Evolutionary conservation across 1,140 invertebrate genomes (phyloP).

Genomic region (Heliothis subflexa): DNA sequence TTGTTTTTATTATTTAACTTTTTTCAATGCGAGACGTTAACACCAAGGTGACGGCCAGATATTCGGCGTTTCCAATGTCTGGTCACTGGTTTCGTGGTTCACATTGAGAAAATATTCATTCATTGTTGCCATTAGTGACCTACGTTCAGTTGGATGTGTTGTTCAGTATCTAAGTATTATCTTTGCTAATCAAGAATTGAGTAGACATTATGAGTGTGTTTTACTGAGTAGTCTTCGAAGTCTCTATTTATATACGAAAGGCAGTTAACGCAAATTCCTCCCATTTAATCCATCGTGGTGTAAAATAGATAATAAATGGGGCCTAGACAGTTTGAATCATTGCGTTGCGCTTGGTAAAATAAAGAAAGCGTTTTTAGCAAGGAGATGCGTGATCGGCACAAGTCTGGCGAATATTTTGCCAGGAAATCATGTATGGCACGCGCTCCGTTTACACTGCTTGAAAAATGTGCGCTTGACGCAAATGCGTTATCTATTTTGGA

Average conservation of each 20-base stretch:
- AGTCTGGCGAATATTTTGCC: slow-evolving; percentile 77
- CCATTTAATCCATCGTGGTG: slow-evolving; percentile 24
- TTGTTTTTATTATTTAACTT: slow-evolving; percentile 82
- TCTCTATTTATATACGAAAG: slow-evolving; percentile 23
- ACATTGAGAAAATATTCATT: slow-evolving; percentile 25
- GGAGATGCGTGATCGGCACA: slow-evolving; percentile 66
- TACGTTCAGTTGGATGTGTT: not conserved
- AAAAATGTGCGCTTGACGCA: slow-evolving; percentile 85
- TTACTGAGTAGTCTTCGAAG: slow-evolving; percentile 9
- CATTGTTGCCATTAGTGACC: slow-evolving; percentile 3
- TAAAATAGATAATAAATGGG: slow-evolving; percentile 46
- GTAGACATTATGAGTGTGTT: not conserved
- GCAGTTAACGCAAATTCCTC: slow-evolving; percentile 26
- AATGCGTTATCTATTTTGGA: slow-evolving; percentile 86
- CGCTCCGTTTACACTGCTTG: slow-evolving; percentile 80
- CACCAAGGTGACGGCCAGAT: slow-evolving; percentile 77
- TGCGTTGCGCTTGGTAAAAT: slow-evolving; percentile 53
- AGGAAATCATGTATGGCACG: slow-evolving; percentile 79
- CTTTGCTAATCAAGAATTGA: not conserved
- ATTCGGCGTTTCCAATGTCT: slow-evolving; percentile 24
- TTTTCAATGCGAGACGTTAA: slow-evolving; percentile 68
- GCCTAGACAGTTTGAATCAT: slow-evolving; percentile 50
- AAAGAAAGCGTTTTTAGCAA: slow-evolving; percentile 71
- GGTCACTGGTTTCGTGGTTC: slow-evolving; percentile 22
- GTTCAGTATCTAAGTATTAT: slow-evolving; percentile 11